A percentile compares a stretch with the other conserved stretches of the same genome.
Conservation (phyloP, 2,797 vertebrate genomes). For the Leontocebus nigricollis region DNA sequence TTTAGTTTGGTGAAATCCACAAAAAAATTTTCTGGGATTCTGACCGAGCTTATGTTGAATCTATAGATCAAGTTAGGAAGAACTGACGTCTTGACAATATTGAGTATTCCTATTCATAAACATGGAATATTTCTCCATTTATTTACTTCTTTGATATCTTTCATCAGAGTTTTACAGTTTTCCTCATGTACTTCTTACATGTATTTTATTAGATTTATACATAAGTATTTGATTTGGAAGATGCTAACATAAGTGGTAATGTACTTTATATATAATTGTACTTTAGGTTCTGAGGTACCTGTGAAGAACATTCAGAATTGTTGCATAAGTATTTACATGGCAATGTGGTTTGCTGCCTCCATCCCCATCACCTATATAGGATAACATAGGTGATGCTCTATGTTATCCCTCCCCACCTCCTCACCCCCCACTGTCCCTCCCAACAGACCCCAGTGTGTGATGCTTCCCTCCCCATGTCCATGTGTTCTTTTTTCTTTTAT, state of each 20-base stretch:
- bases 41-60: background rate
- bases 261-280: too few relatives aligned
- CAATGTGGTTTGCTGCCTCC: too few relatives aligned
- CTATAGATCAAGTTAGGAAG: background rate
- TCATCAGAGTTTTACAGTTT: background rate
- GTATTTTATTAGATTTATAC: background rate
- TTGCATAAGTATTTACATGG: too few relatives aligned
- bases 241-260: background rate
- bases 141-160: background rate
- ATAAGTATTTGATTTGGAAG: background rate
- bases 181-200: background rate
- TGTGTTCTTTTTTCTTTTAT: too few relatives aligned
- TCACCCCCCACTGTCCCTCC: too few relatives aligned
- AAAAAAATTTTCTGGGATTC: background rate
- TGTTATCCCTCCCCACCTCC: too few relatives aligned
- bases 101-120: background rate
- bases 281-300: too few relatives aligned
- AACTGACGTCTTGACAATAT: background rate
- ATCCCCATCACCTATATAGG: too few relatives aligned
- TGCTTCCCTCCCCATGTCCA: too few relatives aligned
- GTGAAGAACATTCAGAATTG: too few relatives aligned
- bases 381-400: too few relatives aligned
- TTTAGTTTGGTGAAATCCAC: background rate
- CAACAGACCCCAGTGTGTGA: too few relatives aligned
- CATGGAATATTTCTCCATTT: background rate